Conservation (phyloP, 2,797 vertebrate species). For the Nasua narica region DNA sequence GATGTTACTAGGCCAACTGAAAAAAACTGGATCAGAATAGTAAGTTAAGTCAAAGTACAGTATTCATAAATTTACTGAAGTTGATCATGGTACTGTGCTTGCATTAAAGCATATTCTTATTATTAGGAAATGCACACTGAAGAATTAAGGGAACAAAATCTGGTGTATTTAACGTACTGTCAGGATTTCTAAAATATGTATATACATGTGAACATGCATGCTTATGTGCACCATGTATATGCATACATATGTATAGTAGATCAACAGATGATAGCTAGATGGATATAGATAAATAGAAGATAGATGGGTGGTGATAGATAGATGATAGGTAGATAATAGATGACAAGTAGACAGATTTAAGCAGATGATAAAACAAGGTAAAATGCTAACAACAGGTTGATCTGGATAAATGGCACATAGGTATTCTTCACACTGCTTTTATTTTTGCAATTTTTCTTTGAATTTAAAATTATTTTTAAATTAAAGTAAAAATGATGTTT, state of each 20-base stretch:
- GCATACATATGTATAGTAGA: not conserved
- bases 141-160: not conserved
- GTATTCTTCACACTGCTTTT: not conserved
- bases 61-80: not conserved
- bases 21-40: not conserved
- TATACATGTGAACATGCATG: not conserved
- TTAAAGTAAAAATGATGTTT: not conserved
- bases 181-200: not conserved
- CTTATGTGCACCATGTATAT: not conserved
- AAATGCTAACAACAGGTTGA: not conserved
- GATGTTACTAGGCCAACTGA: not conserved
- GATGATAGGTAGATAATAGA: not conserved
- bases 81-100: not conserved
- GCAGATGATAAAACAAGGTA: not conserved
- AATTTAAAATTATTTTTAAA: not conserved
- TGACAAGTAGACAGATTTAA: too few species aligned
- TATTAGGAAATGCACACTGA: not conserved
- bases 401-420: not conserved
- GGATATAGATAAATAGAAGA: not conserved
- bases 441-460: not conserved
- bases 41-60: not conserved
- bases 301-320: not conserved
- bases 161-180: not conserved
- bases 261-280: not conserved
- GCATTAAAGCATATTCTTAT: not conserved